These are phyloP conservation scores for Allobates femoralis DNA, from an alignment of 2,797 vertebrate species.

Conservation along the genomic window DNA sequence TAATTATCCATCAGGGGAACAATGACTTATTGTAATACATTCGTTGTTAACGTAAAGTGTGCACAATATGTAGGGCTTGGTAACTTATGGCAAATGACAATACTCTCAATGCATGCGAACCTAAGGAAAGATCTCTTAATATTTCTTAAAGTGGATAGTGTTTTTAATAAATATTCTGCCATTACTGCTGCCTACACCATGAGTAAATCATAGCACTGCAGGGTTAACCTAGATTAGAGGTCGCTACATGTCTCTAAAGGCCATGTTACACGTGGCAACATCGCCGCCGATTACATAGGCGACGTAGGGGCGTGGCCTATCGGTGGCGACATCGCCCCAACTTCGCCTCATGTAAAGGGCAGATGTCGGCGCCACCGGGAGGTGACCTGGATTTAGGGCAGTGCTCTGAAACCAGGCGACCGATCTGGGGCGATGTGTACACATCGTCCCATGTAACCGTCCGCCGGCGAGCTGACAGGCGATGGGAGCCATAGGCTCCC, in stretches of 20 bases:
- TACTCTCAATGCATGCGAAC: background rate
- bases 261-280: no score
- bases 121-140: background rate
- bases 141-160: background rate
- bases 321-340: no score
- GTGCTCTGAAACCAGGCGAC: no score
- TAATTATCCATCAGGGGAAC: background rate
- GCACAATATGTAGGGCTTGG: background rate
- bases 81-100: constrained; percentile 26
- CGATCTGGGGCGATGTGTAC: no score
- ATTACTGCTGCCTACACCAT: background rate
- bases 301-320: no score
- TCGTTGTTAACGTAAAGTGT: background rate
- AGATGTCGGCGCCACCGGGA: no score
- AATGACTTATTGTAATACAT: constrained; percentile 17
- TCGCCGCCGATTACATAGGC: no score
- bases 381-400: no score
- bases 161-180: constrained; percentile 1
- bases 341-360: no score
- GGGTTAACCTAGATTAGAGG: background rate
- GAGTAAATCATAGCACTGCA: background rate
- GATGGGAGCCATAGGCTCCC: no score
- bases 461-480: no score
- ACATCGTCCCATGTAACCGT: no score
- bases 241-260: background rate